A percentile compares a stretch with the other conserved stretches of the same genome.
phyloP scores from a whole-genome alignment of 2,113 vertebrate species.

The Strix uralensis region DNA sequence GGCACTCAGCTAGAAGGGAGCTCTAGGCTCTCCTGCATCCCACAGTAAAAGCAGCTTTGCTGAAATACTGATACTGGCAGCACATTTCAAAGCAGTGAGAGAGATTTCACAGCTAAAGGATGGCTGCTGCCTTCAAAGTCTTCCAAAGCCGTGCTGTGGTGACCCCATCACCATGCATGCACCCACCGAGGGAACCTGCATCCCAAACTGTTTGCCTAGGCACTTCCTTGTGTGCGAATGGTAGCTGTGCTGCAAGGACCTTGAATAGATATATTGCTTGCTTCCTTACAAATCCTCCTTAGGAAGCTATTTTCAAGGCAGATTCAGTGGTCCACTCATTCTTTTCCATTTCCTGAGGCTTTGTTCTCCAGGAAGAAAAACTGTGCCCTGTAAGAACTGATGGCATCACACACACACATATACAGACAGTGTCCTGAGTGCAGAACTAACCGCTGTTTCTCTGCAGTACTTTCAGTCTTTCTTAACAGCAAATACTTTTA shows the following conservation, averaged over 20 bases:
- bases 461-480: background rate
- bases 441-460: background rate
- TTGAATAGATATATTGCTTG: background rate
- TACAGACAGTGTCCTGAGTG: background rate
- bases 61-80: background rate
- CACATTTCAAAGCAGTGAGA: background rate
- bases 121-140: background rate
- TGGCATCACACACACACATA: background rate
- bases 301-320: background rate
- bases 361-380: background rate
- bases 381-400: background rate
- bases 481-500: background rate
- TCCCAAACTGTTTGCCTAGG: background rate
- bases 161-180: too few relatives aligned
- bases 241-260: background rate
- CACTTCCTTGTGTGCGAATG: background rate
- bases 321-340: background rate
- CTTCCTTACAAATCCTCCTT: background rate
- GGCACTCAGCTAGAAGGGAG: background rate
- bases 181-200: background rate
- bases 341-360: conserved; percentile 1
- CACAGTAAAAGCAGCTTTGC: background rate
- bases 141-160: background rate
- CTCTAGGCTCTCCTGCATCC: background rate
- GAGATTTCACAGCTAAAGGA: background rate